Conservation (phyloP, 2,888 invertebrate species). For the Melikaiella ostensackeni region DNA sequence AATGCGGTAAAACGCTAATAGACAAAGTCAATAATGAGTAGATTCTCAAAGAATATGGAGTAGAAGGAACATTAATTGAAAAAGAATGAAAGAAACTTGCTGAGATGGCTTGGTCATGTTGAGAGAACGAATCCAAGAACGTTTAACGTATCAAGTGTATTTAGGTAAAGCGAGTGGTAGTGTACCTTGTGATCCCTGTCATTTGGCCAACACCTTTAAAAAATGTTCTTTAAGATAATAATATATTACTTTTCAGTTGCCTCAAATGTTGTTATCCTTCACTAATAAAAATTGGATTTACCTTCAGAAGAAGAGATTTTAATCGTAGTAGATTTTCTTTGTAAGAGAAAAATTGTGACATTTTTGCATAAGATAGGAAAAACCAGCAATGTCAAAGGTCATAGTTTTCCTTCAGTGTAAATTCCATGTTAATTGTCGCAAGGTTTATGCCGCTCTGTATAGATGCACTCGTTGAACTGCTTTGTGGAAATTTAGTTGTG, state of each 20-base stretch:
- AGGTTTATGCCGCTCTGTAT: neutral
- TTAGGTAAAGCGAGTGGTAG: no score
- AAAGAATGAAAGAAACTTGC: no score
- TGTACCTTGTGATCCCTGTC: no score
- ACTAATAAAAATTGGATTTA: neutral
- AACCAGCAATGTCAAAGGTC: neutral
- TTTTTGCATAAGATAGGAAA: neutral
- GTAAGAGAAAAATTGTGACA: neutral
- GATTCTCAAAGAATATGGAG: no score
- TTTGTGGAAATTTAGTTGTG: slow-evolving; percentile 2
- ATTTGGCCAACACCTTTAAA: no score
- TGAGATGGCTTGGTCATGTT: no score
- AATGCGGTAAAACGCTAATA: no score
- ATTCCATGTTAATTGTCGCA: slow-evolving; percentile 21
- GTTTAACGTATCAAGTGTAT: no score
- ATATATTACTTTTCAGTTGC: neutral
- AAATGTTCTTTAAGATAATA: no score
- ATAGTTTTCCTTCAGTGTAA: neutral
- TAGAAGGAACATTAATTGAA: no score
- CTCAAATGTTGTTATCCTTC: neutral
- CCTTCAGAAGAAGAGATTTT: neutral
- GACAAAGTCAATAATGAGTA: no score
- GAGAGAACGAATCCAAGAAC: no score
- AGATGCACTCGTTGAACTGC: slow-evolving; percentile 4
- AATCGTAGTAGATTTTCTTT: neutral